Conservation (phyloP, 2,113 vertebrate species). For the Haemorhous mexicanus region DNA sequence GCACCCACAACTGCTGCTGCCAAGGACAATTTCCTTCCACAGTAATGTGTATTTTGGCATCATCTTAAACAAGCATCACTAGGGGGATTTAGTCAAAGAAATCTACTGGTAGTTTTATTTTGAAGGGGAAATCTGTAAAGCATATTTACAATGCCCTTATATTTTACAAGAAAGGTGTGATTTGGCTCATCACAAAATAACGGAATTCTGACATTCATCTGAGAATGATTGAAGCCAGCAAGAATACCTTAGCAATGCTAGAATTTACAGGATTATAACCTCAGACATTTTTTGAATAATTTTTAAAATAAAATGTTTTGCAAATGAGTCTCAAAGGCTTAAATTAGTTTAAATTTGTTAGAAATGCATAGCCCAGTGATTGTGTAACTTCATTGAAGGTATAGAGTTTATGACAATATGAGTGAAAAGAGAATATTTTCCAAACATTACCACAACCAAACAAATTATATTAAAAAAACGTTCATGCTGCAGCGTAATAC, state of each 20-base stretch:
- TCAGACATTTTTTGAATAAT: background rate
- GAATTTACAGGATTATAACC: constrained; percentile 13
- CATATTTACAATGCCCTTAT: background rate
- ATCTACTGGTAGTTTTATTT: background rate
- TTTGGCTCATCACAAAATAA: background rate
- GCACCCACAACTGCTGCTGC: background rate
- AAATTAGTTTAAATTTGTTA: background rate
- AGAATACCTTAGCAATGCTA: background rate
- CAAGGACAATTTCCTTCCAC: background rate
- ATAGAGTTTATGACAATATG: background rate
- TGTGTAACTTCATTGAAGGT: background rate
- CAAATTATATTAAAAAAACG: constrained; percentile 26
- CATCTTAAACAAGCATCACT: background rate
- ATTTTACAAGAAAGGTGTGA: background rate
- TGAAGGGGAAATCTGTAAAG: background rate
- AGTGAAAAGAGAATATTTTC: constrained; percentile 2
- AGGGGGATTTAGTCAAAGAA: background rate
- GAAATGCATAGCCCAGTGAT: background rate
- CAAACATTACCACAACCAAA: constrained; percentile 2
- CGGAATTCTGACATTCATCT: background rate
- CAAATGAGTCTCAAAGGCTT: background rate
- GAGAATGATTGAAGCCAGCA: background rate
- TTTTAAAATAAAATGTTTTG: constrained; percentile 14
- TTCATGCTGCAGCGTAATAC: background rate
- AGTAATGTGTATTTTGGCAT: background rate